Evolutionary conservation across 2,888 invertebrate species (phyloP).

Genomic region (Ariolimax columbianus): DNA sequence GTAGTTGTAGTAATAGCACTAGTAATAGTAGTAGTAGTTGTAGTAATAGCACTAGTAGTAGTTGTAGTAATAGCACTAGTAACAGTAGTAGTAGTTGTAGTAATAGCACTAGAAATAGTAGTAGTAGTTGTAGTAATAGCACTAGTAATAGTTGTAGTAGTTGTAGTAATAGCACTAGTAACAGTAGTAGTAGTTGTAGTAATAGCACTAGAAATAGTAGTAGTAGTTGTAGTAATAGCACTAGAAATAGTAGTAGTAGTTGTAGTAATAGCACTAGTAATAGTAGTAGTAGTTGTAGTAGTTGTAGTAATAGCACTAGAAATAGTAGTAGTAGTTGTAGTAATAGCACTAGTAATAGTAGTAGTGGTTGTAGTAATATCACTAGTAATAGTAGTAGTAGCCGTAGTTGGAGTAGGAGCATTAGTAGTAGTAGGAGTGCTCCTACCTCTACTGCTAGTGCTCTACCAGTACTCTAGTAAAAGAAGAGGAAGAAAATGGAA

Average conservation of each 20-base stretch:
- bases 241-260: constrained; percentile 1
- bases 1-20: background rate
- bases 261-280: background rate
- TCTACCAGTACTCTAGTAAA: too few relatives aligned
- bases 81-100: constrained; percentile 17
- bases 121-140: constrained; percentile 19
- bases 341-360: too few relatives aligned
- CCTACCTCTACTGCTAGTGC: too few relatives aligned
- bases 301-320: too few relatives aligned
- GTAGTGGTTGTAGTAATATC: too few relatives aligned
- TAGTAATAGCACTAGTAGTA: constrained; percentile 22
- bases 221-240: background rate
- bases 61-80: constrained; percentile 20
- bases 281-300: too few relatives aligned
- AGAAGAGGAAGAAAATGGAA: too few relatives aligned
- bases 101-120: constrained; percentile 17
- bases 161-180: constrained; percentile 23
- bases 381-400: too few relatives aligned
- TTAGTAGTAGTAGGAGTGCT: too few relatives aligned
- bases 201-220: background rate
- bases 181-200: constrained; percentile 15
- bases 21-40: background rate
- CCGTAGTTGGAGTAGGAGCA: too few relatives aligned
- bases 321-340: too few relatives aligned
- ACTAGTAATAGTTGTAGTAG: constrained; percentile 25